Base-by-base conservation (phyloP, 2,113 vertebrate genomes). In the Zosterops lateralis region DNA sequence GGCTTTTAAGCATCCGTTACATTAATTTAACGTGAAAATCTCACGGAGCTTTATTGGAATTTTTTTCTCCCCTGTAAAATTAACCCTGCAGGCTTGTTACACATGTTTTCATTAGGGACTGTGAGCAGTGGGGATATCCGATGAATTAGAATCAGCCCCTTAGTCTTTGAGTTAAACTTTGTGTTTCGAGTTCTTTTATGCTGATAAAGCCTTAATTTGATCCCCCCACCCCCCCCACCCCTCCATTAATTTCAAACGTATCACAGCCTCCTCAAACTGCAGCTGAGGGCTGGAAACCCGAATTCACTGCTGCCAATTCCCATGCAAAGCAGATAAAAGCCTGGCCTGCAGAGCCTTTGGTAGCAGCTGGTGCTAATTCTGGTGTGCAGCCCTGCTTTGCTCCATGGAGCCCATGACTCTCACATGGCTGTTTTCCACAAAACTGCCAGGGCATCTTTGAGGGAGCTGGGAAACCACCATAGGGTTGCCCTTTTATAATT, bases 1-100 rank as follows among this genome's bases (percentile, higher is more conserved):
- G 96, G 96, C 97, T 98, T 98, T 98, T 97, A 97, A 97, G 97
- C 97, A 97, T 97, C 96, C 96, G 84, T 97, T 97, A 97, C 95
- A 95, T 97, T 98, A 97, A 97, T 98, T 97, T 98, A 97, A 98
- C 13, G 20, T 72, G 90, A 97, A 97, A 97, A 97, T 96, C 97
- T 97, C 97, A 92, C 89, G 91, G 95, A 96, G 96, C 91, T 96
- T 96, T 97, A 97, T 95, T 96, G 96, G 97, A 97, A 97, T 95
- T 96, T 97, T 95, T 95, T 95, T 95, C 77, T 4, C 75, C 64
- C 78, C 66, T n/a, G 95, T 92, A 97, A 97, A 97, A 97, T 98
- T 97, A 98, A 97, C 96, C 97, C 95, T 95, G 97, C 90, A 75
- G 97, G 96, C 97, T 97, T 95, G 92, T 97, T 97, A 97, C 97